Evolutionary conservation across 92 coral and sea anemone genomes (phyloP), one percentile per base, ranked within the genome.

Genomic region (Hydrozoanthus gracilis): DNA sequence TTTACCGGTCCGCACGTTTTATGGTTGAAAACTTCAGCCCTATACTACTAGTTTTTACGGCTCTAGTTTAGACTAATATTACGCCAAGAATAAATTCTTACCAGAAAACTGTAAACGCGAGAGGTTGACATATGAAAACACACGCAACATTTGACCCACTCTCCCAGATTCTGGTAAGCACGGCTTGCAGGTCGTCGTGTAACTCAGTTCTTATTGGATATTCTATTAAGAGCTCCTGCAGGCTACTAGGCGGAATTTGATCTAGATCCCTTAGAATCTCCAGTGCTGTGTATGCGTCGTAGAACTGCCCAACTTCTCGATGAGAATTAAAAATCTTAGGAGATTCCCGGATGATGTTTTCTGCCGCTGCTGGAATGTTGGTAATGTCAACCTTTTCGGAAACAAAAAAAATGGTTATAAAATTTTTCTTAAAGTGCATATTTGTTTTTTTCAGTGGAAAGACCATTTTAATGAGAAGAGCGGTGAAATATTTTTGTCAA

Each of bases 101-200:
- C 83, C 72, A 78, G 51, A 78, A 78, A 9, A 78, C 47, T 13
- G 52, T 78, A 39, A 78, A 61, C 39, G 46, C 71, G 12, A 78
- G 83, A 3, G 83, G 83, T 1, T 58, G 51, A 45, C 83, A 56
- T 4, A 58, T 58, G 62, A 78, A 78, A 7, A 70, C 83, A 44
- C 83, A 78, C 4, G 83, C 83, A 35, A 78, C 52, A 3, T 50
- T 78, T 14, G 16, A 46, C 7, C 39, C 55, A 8, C 83, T 44
- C 18, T 61, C 71, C 83, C 83, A 78, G 54, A 78, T 78, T 61
- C 55, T 61, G 13, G 44, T 44, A 4, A 78, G 48, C 12, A 46
- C 83, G 4, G 52, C 47, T 47, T 39, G 51, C 55, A 78, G 12
- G 11, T 78, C 71, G 7, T 44, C 51, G 1, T 35, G 14, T 55